Conservation (phyloP, 2,797 vertebrate genomes). For the Chrysocyon brachyurus region DNA sequence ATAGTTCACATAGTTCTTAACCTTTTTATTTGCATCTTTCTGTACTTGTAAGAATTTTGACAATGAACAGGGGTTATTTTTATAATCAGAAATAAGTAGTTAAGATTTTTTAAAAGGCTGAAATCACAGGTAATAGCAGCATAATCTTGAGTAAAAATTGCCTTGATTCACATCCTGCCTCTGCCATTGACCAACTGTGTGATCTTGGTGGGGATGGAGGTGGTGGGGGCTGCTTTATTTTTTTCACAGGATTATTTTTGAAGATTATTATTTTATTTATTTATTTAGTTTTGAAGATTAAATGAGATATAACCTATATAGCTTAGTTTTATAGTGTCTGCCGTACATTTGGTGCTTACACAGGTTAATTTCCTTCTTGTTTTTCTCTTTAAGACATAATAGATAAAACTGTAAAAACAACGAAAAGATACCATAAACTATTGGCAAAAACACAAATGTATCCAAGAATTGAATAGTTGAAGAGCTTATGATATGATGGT, state of each 20-base stretch:
- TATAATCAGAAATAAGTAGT: not conserved
- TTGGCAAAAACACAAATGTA: not conserved
- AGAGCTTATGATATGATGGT: not conserved
- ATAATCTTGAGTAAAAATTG: not conserved
- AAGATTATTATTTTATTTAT: not conserved
- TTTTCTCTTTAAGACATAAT: conserved; percentile 33
- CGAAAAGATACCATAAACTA: conserved; percentile 23
- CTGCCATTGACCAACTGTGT: not conserved
- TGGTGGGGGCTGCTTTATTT: not conserved
- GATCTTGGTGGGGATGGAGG: not conserved
- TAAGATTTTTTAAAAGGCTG: not conserved
- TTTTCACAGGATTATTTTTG: not conserved
- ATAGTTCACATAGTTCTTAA: conserved; percentile 1
- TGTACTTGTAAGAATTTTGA: conserved; percentile 4
- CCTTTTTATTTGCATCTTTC: conserved; percentile 43
- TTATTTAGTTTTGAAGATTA: conserved; percentile 26
- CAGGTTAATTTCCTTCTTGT: not conserved
- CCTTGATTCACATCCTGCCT: not conserved
- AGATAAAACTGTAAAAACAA: conserved; percentile 31
- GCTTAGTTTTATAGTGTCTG: not conserved
- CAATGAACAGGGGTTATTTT: conserved; percentile 31
- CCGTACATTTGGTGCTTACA: not conserved
- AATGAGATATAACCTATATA: conserved; percentile 4
- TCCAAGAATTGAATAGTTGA: not conserved
- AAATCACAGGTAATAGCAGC: not conserved